These are phyloP conservation scores for Asteroscopus sphinx DNA, from an alignment of 2,888 invertebrate genomes.

Conservation along the genomic window DNA sequence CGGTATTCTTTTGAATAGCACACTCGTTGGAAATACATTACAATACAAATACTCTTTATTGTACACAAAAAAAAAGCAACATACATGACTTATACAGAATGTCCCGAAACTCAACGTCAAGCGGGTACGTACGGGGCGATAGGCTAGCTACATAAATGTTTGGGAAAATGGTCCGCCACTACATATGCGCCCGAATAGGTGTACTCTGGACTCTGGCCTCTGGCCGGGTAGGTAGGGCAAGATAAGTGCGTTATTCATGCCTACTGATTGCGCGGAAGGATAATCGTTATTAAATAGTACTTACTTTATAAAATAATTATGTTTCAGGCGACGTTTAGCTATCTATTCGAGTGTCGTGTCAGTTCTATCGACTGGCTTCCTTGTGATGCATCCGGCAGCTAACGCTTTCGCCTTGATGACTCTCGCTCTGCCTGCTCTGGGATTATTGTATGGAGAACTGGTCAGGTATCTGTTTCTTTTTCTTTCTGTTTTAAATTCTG, in stretches of 20 bases:
- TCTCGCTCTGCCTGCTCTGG: conserved; percentile 92
- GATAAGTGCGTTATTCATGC: conserved; percentile 26
- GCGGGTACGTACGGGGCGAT: too few relatives aligned
- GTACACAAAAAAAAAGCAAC: too few relatives aligned
- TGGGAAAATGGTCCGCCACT: too few relatives aligned
- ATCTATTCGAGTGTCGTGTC: conserved; percentile 90
- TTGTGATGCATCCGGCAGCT: conserved; percentile 93
- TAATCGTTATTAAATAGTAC: conserved; percentile 17
- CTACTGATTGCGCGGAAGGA: conserved; percentile 16
- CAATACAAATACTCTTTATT: too few relatives aligned
- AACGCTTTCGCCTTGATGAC: conserved; percentile 95
- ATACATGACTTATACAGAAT: too few relatives aligned
- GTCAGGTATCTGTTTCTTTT: conserved; percentile 86
- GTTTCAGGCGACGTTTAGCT: conserved; percentile 90
- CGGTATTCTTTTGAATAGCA: too few relatives aligned
- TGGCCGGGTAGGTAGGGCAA: too few relatives aligned
- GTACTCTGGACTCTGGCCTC: too few relatives aligned
- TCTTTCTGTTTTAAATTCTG: not conserved
- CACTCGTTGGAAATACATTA: too few relatives aligned
- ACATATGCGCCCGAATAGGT: too few relatives aligned
- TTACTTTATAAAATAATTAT: conserved; percentile 18
- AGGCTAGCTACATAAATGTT: too few relatives aligned
- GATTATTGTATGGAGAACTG: conserved; percentile 92
- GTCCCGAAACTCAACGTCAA: too few relatives aligned
- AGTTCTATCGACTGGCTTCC: conserved; percentile 91